phyloP scores from a whole-genome alignment of 2,888 invertebrate genomes.

The Philhelius pedissequus region DNA sequence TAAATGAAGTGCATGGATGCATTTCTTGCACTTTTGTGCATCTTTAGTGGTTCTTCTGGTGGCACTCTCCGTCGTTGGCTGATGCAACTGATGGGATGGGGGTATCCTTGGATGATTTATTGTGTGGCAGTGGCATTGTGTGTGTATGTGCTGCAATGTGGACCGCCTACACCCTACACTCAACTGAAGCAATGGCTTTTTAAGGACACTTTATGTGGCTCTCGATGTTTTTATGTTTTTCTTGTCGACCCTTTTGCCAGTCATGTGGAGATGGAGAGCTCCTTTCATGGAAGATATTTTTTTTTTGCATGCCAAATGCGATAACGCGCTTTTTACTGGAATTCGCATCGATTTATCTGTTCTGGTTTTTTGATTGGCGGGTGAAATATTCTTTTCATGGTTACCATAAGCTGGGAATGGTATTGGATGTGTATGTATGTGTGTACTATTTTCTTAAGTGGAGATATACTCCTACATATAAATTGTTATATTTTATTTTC shows the following conservation, averaged over 20 bases:
- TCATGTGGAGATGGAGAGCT: neutral
- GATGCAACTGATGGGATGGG: slow-evolving; percentile 20
- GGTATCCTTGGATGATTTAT: slow-evolving; percentile 68
- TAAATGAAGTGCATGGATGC: slow-evolving; percentile 68
- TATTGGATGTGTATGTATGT: slow-evolving; percentile 1
- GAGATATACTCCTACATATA: slow-evolving; percentile 21
- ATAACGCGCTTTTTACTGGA: slow-evolving; percentile 67
- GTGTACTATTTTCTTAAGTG: neutral
- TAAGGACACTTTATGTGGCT: slow-evolving; percentile 58
- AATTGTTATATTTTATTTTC: slow-evolving; percentile 3
- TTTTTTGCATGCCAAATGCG: slow-evolving; percentile 53
- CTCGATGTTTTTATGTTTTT: slow-evolving; percentile 34
- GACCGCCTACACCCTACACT: slow-evolving; percentile 68
- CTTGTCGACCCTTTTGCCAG: slow-evolving; percentile 25
- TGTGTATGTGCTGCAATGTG: slow-evolving; percentile 44
- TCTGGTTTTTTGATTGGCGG: slow-evolving; percentile 66
- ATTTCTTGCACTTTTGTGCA: slow-evolving; percentile 68
- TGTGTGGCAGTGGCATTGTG: slow-evolving; percentile 33
- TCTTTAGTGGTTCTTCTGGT: slow-evolving; percentile 51
- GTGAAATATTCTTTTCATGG: slow-evolving; percentile 55
- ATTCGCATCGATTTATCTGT: slow-evolving; percentile 67
- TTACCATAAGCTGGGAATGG: neutral
- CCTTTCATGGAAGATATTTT: slow-evolving; percentile 18
- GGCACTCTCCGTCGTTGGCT: slow-evolving; percentile 47
- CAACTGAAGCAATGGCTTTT: slow-evolving; percentile 63